Evolutionary conservation across 64 coral and sea anemone species (phyloP).

Genomic region (Platygyra sinensis): DNA sequence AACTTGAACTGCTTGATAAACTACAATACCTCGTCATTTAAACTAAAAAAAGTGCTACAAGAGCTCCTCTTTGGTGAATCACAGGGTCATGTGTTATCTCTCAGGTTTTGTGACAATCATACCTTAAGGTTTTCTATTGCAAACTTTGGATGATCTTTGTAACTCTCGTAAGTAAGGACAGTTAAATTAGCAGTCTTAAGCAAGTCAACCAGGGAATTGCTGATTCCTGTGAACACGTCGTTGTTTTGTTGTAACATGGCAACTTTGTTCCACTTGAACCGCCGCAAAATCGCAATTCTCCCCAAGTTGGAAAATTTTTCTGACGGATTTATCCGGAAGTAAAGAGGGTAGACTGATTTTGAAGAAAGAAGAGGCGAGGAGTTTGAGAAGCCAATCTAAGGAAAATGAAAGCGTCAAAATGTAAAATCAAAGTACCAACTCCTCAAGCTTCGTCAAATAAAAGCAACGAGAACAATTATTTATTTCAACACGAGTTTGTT

Average conservation of each 20-base stretch:
- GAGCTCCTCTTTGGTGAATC: no score
- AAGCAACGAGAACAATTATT: no score
- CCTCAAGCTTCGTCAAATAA: no score
- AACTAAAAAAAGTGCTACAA: no score
- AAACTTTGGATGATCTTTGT: conserved; percentile 59
- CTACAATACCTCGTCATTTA: no score
- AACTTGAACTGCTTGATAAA: no score
- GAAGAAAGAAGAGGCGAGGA: conserved; percentile 64
- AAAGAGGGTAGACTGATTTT: conserved; percentile 54
- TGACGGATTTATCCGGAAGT: conserved; percentile 76
- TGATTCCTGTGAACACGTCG: conserved; percentile 83
- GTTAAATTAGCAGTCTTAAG: conserved; percentile 51
- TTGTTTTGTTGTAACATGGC: conserved; percentile 80
- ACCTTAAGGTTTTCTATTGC: conserved; percentile 73
- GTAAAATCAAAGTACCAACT: no score
- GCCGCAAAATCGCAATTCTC: conserved; percentile 61
- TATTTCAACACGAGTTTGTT: no score
- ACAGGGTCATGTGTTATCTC: no score
- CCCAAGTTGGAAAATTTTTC: conserved; percentile 72
- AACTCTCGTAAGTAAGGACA: conserved; percentile 71
- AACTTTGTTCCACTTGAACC: conserved; percentile 80
- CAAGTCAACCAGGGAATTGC: conserved; percentile 62
- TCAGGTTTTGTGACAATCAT: background rate
- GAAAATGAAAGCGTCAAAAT: background rate
- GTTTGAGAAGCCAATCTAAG: conserved; percentile 67